Conservation (phyloP, 2,797 vertebrate species). For the Liasis olivaceus region DNA sequence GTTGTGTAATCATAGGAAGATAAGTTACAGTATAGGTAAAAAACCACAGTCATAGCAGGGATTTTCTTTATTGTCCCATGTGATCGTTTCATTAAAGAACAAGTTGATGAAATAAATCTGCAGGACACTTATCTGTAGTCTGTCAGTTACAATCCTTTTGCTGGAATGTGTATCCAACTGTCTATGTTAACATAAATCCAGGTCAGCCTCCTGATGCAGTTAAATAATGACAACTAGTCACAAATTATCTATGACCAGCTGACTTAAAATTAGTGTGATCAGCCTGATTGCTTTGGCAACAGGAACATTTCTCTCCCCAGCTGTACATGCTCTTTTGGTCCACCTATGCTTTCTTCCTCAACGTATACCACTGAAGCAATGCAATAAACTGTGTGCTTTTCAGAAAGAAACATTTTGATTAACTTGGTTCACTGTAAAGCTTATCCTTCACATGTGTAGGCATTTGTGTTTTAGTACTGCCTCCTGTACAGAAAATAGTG, state of each 20-base stretch:
- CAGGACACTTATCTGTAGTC: background rate
- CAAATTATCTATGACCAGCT: background rate
- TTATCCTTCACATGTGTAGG: background rate
- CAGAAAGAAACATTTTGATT: no score
- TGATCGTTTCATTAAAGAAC: background rate
- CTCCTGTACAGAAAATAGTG: conserved; percentile 6
- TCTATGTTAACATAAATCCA: background rate
- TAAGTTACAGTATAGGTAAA: background rate
- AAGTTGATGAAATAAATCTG: background rate
- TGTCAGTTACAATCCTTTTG: background rate
- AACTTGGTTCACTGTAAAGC: background rate
- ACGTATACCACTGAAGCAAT: background rate
- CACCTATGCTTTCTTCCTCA: background rate
- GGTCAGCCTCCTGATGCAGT: background rate
- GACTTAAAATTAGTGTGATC: background rate
- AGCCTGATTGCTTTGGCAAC: background rate
- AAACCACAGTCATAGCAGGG: background rate
- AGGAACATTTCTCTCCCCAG: background rate
- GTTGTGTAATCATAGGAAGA: background rate
- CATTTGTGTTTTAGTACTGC: background rate
- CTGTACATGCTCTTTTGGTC: background rate
- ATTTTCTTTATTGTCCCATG: background rate
- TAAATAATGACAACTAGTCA: background rate
- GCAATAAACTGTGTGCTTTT: background rate
- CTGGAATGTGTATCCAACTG: background rate